Conservation (phyloP, 2,797 vertebrate genomes). For the Rhinella marina region DNA sequence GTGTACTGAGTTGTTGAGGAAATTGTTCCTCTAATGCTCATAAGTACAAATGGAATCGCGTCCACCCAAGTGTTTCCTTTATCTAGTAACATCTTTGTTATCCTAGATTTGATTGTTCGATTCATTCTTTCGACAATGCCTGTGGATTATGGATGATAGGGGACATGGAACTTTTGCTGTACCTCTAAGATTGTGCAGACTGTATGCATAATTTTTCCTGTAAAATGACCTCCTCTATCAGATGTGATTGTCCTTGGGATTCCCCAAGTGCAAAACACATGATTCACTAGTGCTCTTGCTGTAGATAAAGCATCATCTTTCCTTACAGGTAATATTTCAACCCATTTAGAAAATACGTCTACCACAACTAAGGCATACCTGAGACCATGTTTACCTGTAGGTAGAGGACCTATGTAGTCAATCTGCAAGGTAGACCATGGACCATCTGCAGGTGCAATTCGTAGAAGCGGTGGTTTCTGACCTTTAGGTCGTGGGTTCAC, state of each 20-base stretch:
- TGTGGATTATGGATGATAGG: too few relatives aligned
- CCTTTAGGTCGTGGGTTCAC: neutral
- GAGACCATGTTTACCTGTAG: too few relatives aligned
- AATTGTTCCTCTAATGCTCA: neutral
- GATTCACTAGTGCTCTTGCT: too few relatives aligned
- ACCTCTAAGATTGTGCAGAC: neutral
- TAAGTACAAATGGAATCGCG: neutral
- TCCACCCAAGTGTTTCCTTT: slow-evolving; percentile 12
- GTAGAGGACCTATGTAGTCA: neutral
- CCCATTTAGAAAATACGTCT: too few relatives aligned
- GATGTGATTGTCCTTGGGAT: neutral
- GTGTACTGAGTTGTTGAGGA: neutral
- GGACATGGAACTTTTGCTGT: neutral
- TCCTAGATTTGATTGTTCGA: neutral
- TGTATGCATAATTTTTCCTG: neutral
- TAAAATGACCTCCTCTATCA: neutral
- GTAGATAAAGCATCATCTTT: too few relatives aligned
- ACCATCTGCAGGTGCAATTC: neutral
- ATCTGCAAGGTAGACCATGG: neutral
- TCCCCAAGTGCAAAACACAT: slow-evolving; percentile 10
- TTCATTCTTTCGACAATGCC: too few relatives aligned
- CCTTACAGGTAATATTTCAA: too few relatives aligned
- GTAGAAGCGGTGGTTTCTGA: too few relatives aligned
- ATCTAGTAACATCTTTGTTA: neutral
- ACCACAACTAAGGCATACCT: too few relatives aligned